Percentiles rank a stretch among this genome's conserved stretches.
Conservation (phyloP, 2,113 vertebrate genomes). For the Polyodon spathula region DNA sequence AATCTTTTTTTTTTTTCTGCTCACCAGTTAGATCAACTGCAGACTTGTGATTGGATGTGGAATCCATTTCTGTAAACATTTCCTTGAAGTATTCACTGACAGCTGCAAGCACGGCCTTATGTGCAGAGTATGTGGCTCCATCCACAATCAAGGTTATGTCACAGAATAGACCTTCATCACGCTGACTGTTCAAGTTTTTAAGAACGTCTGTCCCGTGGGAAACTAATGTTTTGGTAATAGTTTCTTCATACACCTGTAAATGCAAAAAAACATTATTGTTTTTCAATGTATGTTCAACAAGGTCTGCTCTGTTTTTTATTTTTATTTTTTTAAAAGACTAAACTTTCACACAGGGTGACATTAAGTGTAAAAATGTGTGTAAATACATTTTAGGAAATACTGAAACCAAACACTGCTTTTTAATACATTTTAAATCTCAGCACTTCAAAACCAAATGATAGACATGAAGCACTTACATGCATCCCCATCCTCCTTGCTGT, state of each 20-base stretch:
- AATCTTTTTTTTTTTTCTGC: too few species aligned
- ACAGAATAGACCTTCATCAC: constrained; percentile 62
- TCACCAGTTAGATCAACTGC: constrained; percentile 63
- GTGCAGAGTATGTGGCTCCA: constrained; percentile 51
- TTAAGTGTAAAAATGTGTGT: too few species aligned
- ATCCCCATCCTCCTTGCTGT: constrained; percentile 33
- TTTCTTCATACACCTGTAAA: constrained; percentile 30
- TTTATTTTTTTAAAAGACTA: too few species aligned
- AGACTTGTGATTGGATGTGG: constrained; percentile 32
- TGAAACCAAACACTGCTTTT: too few species aligned
- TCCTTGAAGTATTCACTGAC: constrained; percentile 72
- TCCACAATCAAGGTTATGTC: constrained; percentile 60
- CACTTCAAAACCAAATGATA: background rate
- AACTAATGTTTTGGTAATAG: constrained; percentile 50
- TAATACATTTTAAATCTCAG: too few species aligned
- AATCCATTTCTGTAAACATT: constrained; percentile 60
- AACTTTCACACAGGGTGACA: too few species aligned
- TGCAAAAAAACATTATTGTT: constrained; percentile 8
- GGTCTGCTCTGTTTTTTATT: background rate
- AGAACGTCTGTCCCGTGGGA: constrained; percentile 50
- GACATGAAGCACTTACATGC: constrained; percentile 33
- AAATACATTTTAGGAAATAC: too few species aligned
- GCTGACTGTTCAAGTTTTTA: constrained; percentile 55
- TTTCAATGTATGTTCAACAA: background rate
- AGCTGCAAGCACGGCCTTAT: constrained; percentile 60